Base-by-base conservation (phyloP, 2,113 vertebrate genomes). In the Lepidothrix coronata region DNA sequence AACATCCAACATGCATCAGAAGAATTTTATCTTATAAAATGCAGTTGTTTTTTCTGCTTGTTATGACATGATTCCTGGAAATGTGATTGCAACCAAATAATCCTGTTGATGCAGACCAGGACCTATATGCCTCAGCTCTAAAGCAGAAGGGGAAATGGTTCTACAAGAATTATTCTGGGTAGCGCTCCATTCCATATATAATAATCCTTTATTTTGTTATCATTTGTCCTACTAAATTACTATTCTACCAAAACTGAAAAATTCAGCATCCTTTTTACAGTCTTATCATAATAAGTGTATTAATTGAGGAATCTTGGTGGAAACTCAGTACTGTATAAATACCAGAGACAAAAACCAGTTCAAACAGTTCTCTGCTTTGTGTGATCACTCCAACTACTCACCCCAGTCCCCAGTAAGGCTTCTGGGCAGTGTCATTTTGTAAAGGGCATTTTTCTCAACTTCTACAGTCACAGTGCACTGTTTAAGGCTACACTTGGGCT, bases 221-320 rank as follows among this genome's bases (percentile, higher is more conserved):
- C 4, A 20, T 86, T 86, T 59, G 17, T 28, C 82, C 22, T 30
- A 78, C 7, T 33, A 66, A 80, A 73, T 65, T 43, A 33, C 5
- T 23, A 0, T 3, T 65, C 15, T 58, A 37, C n/a, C 62, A 43
- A 62, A 84, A 3, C 0, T 16, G 41, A 70, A 66, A 6, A 9
- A 17, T 27, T 9, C 11, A 3, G 11, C 27, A 11, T 41, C 7
- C 8, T 57, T 77, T 84, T 39, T 59, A 16, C 10, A 24, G 27
- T 44, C 7, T 5, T 22, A 15, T 4, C 0, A 0, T 3, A 41
- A 41, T 31, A 68, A 16, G 19, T 0, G 0, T 12, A 39, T 22
- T 25, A 57, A 21, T 37, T 51, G 70, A 57, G 80, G 44, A 41
- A 11, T 30, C 51, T 41, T 2, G 2, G n/a, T 44, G 28, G 54